Evolutionary conservation across 1,140 invertebrate genomes (phyloP).

Genomic region (Drosophila fuyamai): DNA sequence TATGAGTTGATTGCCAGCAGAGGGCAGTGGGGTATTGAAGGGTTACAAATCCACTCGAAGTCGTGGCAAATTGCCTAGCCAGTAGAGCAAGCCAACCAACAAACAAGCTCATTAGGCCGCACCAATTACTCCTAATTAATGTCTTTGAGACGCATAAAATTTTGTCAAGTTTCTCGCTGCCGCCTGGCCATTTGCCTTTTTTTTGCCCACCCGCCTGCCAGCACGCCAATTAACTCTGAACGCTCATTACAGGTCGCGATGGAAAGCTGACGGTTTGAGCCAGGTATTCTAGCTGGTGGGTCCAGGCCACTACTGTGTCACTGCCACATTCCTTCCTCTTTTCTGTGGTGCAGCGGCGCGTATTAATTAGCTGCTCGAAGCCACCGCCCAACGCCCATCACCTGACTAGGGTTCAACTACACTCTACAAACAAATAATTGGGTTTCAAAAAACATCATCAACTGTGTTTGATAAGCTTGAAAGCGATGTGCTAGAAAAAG

Average conservation of each 20-base stretch:
- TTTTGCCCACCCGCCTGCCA: slow-evolving; percentile 50
- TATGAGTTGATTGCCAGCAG: slow-evolving; percentile 72
- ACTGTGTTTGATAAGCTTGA: too few relatives aligned
- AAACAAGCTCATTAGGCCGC: slow-evolving; percentile 69
- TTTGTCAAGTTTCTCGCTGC: slow-evolving; percentile 65
- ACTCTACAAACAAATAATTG: background rate
- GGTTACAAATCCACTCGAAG: slow-evolving; percentile 57
- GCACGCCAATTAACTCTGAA: slow-evolving; percentile 79
- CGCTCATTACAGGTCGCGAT: slow-evolving; percentile 70
- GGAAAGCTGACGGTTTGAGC: slow-evolving; percentile 51
- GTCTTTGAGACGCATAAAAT: slow-evolving; percentile 68
- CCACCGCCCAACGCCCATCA: slow-evolving; percentile 43
- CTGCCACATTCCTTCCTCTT: slow-evolving; percentile 5
- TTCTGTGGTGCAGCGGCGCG: slow-evolving; percentile 70
- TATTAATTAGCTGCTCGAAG: slow-evolving; percentile 80
- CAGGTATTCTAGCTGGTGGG: slow-evolving; percentile 13
- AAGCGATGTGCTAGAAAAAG: too few relatives aligned
- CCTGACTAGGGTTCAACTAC: slow-evolving; percentile 19
- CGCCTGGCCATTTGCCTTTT: slow-evolving; percentile 24
- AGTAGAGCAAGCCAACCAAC: slow-evolving; percentile 9
- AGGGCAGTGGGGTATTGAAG: slow-evolving; percentile 30
- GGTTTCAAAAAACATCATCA: too few relatives aligned
- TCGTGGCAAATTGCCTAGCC: background rate
- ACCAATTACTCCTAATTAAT: slow-evolving; percentile 79
- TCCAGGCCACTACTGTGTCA: slow-evolving; percentile 36